These are phyloP conservation scores for Iguana delicatissima DNA, from an alignment of 2,797 vertebrate genomes.

Conservation along the genomic window DNA sequence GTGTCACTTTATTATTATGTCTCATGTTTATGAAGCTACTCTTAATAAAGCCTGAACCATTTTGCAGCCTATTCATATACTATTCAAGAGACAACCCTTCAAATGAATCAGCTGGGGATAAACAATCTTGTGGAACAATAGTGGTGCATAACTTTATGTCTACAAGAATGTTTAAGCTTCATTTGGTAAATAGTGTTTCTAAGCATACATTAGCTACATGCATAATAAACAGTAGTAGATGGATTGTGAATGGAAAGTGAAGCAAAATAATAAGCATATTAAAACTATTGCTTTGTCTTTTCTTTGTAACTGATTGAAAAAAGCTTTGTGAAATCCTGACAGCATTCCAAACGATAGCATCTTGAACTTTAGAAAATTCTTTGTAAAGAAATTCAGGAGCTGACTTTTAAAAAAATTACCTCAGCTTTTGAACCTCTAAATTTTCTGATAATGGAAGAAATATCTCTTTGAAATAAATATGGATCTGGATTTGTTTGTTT, in stretches of 20 bases:
- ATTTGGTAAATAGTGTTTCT: slow-evolving; percentile 49
- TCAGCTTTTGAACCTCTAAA: slow-evolving; percentile 57
- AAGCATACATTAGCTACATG: slow-evolving; percentile 29
- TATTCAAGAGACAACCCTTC: slow-evolving; percentile 40
- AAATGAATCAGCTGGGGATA: slow-evolving; percentile 25
- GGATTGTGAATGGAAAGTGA: slow-evolving; percentile 49
- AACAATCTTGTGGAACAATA: slow-evolving; percentile 23
- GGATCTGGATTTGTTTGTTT: slow-evolving; percentile 69
- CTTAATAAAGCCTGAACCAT: slow-evolving; percentile 38
- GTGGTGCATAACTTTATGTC: background rate
- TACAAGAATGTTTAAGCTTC: slow-evolving; percentile 52
- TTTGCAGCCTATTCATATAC: slow-evolving; percentile 31
- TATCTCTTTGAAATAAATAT: slow-evolving; percentile 67
- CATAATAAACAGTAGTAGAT: slow-evolving; percentile 30
- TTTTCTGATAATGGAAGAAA: slow-evolving; percentile 52
- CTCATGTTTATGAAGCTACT: slow-evolving; percentile 49
- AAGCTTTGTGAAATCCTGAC: slow-evolving; percentile 32
- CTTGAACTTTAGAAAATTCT: slow-evolving; percentile 58
- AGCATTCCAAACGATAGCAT: slow-evolving; percentile 52
- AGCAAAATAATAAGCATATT: slow-evolving; percentile 46
- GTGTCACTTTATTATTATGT: slow-evolving; percentile 49
- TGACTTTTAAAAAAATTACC: slow-evolving; percentile 31
- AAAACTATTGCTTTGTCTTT: slow-evolving; percentile 37
- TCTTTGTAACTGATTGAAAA: slow-evolving; percentile 50
- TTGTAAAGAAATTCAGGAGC: slow-evolving; percentile 50